These are phyloP conservation scores for Pseudopodoces humilis DNA, from an alignment of 2,113 vertebrate genomes.

Conservation along the genomic window DNA sequence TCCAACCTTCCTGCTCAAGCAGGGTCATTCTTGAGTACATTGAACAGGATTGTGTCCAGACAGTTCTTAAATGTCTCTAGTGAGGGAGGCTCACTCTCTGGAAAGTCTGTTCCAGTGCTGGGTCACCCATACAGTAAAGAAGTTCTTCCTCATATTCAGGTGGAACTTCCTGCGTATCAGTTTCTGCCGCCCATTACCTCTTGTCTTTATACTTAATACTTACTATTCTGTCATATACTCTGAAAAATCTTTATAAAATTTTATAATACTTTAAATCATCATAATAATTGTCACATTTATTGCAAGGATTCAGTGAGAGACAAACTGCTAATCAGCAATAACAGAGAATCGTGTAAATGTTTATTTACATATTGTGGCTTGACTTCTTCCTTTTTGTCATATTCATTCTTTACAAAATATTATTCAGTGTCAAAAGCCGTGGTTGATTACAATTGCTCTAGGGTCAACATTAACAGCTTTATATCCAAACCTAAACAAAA, in stretches of 20 bases:
- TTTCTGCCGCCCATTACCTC: background rate
- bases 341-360: background rate
- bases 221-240: background rate
- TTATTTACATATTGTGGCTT: background rate
- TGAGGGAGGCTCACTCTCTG: background rate
- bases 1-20: background rate
- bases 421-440: background rate
- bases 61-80: background rate
- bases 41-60: background rate
- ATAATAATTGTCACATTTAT: background rate
- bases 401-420: background rate
- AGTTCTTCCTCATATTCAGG: background rate
- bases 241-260: background rate
- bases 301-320: background rate
- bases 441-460: background rate
- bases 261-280: no score
- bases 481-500: background rate
- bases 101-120: background rate
- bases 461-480: background rate
- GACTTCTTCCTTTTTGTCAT: background rate
- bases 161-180: background rate
- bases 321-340: background rate
- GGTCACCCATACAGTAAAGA: background rate
- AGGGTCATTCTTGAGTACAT: background rate
- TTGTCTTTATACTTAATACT: background rate